phyloP scores from a whole-genome alignment of 2,113 vertebrate genomes.

The Nannobrachium achirus region DNA sequence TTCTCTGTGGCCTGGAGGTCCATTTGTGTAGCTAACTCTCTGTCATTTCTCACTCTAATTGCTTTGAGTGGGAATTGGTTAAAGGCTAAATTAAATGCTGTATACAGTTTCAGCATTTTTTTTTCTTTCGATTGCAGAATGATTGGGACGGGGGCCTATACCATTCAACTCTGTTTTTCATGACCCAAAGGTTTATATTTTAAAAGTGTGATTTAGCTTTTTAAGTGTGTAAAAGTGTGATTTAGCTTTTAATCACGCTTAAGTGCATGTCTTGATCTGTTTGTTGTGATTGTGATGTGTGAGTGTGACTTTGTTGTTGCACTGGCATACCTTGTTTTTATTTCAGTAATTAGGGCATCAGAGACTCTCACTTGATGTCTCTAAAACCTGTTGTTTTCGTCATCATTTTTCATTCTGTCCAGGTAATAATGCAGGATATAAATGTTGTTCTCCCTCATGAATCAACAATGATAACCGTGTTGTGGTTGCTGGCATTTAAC shows the following conservation, averaged over 20 bases:
- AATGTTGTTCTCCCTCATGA: constrained; percentile 14
- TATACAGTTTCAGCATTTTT: constrained; percentile 25
- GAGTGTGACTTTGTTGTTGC: constrained; percentile 31
- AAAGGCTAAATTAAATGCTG: constrained; percentile 29
- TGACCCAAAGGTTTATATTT: no score
- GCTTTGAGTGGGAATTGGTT: constrained; percentile 27
- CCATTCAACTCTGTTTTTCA: no score
- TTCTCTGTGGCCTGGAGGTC: constrained; percentile 18
- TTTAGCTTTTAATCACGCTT: no score
- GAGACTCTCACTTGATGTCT: not conserved
- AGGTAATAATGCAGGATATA: constrained; percentile 36
- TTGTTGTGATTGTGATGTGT: no score
- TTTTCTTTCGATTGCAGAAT: constrained; percentile 24
- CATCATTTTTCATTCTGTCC: constrained; percentile 3
- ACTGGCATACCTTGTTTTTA: constrained; percentile 1
- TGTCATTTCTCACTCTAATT: constrained; percentile 18
- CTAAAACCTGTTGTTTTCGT: constrained; percentile 44
- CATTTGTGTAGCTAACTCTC: constrained; percentile 6
- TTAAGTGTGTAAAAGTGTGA: no score
- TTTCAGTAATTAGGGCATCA: constrained; percentile 45
- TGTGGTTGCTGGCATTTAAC: constrained; percentile 7
- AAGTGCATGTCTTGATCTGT: no score
- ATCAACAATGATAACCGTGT: constrained; percentile 9
- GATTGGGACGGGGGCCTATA: no score
- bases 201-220: no score